Percentiles rank a stretch among this genome's conserved stretches.
phyloP scores from a whole-genome alignment of 1,140 invertebrate genomes.

The Pseudobourletiella spinata region DNA sequence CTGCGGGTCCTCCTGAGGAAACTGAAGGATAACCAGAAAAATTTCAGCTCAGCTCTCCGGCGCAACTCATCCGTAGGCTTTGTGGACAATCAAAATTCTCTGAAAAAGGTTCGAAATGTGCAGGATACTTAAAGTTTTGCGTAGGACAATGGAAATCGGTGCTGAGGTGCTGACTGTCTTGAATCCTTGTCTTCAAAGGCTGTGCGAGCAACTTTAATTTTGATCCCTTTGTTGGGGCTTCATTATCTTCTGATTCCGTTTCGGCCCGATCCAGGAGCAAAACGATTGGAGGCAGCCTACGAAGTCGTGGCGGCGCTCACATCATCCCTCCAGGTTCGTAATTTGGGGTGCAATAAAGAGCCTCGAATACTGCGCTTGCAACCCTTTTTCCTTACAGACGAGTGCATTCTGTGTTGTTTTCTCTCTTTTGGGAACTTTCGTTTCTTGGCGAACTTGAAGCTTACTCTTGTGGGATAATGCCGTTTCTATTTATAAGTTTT shows the following conservation, averaged over 20 bases:
- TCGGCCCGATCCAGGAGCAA: slow-evolving; percentile 48
- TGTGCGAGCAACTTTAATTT: slow-evolving; percentile 68
- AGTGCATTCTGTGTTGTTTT: background rate
- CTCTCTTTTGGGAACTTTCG: too few relatives aligned
- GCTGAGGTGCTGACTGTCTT: too few relatives aligned
- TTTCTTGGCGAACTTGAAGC: too few relatives aligned
- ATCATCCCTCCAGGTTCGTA: slow-evolving; percentile 31
- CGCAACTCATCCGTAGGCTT: slow-evolving; percentile 20
- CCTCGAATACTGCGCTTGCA: too few relatives aligned
- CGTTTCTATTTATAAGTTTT: too few relatives aligned
- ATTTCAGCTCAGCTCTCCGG: slow-evolving; percentile 22
- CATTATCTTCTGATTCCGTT: slow-evolving; percentile 86
- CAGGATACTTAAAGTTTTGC: too few relatives aligned
- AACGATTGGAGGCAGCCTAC: slow-evolving; percentile 22
- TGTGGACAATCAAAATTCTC: slow-evolving; percentile 30
- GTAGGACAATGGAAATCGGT: too few relatives aligned
- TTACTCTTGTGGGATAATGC: too few relatives aligned
- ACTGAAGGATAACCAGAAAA: slow-evolving; percentile 38
- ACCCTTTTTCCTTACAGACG: too few relatives aligned
- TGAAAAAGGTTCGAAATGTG: slow-evolving; percentile 35
- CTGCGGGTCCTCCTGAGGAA: slow-evolving; percentile 42
- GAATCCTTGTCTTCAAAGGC: too few relatives aligned
- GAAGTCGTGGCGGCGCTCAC: slow-evolving; percentile 34
- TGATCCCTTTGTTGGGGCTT: slow-evolving; percentile 71
- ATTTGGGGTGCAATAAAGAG: too few relatives aligned